Base-by-base conservation (phyloP, 53 echinoderm and acorn worm species). In the Actinopyga echinites region DNA sequence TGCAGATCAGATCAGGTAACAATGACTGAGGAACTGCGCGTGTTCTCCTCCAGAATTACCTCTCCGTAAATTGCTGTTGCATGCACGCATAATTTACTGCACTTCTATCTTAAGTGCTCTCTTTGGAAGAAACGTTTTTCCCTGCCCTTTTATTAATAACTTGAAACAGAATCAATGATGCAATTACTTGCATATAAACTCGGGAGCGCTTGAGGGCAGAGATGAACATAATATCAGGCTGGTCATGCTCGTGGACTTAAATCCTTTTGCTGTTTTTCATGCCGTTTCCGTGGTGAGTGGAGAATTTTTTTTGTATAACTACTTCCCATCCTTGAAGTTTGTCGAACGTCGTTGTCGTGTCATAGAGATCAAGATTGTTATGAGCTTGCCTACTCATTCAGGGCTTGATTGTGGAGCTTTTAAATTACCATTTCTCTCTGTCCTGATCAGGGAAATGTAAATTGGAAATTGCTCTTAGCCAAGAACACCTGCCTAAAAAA, bases 81-180 rank as follows among this genome's bases (percentile, higher is more conserved):
- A 71, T 71, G 71, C 71, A 71, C 71, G 71, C 71, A 71, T 71
- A 71, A 71, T 71, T 71, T 71, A 71, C 42, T 71, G 71, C 71
- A 71, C 71, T 71, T 40, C 71, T 71, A 42, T 40, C 71, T 71
- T 42, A 30, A 42, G 44, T 42, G 71, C 44, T 40, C 71, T 71
- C 71, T 71, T 44, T 25, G 26, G 71, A 38, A 71, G 24, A 26
- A 71, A 42, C 12, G 42, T 40, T 71, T 65, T 34, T 44, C 44
- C 71, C 44, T 40, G 22, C 71, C 71, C 25, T 71, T 71, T 42
- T 71, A 71, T 71, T 71, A 71, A 71, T 71, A 71, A 71, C 71
- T 71, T 71, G 71, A 71, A 71, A 71, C 71, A 71, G 71, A 71
- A 71, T 71, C 71, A 71, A 71, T 71, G 71, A 71, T 71, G 71